These are phyloP conservation scores for Theonella swinhoei DNA, from an alignment of 37 sponge, comb jelly and placozoan species.

Conservation along the genomic window DNA sequence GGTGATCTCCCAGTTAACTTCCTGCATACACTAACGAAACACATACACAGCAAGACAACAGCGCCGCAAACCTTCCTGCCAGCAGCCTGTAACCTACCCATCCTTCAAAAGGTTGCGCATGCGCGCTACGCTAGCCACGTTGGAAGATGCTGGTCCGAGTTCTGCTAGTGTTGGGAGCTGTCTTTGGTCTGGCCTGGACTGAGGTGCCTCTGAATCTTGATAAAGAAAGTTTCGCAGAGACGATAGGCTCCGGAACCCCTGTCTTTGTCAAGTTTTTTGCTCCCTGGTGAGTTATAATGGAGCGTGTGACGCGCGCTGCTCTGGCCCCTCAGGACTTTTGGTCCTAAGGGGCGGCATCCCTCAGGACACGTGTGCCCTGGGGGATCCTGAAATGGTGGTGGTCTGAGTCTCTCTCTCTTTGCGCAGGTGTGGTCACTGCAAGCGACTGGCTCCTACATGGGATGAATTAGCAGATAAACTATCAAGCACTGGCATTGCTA, in stretches of 20 bases:
- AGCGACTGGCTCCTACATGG: slow-evolving; percentile 59
- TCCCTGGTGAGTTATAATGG: slow-evolving; percentile 31
- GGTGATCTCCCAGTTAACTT: background rate
- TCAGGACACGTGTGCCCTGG: too few relatives aligned
- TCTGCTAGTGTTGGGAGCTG: background rate
- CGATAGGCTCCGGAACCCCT: slow-evolving; percentile 24
- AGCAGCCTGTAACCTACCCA: too few relatives aligned
- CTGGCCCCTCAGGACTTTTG: background rate
- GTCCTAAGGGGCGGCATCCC: too few relatives aligned
- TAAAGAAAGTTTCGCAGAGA: slow-evolving; percentile 23
- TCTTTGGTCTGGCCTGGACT: background rate
- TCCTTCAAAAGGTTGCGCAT: too few relatives aligned
- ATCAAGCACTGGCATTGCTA: background rate
- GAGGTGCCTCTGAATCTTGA: slow-evolving; percentile 2
- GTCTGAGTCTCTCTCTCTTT: background rate
- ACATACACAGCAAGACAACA: background rate
- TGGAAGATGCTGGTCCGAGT: background rate
- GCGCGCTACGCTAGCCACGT: too few relatives aligned
- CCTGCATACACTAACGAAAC: background rate
- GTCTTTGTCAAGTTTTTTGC: slow-evolving; percentile 59
- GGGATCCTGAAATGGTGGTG: background rate
- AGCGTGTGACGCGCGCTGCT: background rate
- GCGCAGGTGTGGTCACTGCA: slow-evolving; percentile 67
- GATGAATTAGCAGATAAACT: slow-evolving; percentile 23
- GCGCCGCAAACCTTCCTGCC: background rate